A percentile compares a stretch with the other conserved stretches of the same genome.
Evolutionary conservation across 2,888 invertebrate species (phyloP).

Genomic region (Phania funesta): DNA sequence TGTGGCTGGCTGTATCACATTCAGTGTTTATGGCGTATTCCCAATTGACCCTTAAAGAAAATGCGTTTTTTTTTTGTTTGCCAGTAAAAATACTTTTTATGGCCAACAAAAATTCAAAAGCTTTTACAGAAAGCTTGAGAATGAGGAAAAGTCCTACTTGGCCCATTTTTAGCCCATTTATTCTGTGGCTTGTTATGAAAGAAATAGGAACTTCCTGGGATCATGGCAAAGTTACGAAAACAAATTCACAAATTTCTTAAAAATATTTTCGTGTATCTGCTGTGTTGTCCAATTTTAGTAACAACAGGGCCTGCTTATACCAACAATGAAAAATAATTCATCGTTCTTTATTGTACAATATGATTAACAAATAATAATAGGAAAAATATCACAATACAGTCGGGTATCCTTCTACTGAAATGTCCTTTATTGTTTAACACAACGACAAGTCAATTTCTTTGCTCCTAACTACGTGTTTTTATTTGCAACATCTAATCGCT

Average conservation of each 20-base stretch:
- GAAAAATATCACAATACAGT: background rate
- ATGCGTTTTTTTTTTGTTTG: constrained; percentile 36
- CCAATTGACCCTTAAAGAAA: constrained; percentile 67
- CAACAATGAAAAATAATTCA: too few species aligned
- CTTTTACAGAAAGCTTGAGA: background rate
- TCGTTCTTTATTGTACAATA: too few species aligned
- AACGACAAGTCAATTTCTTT: constrained; percentile 61
- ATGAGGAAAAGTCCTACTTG: constrained; percentile 27
- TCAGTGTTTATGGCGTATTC: constrained; percentile 44
- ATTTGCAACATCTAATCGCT: constrained; percentile 52
- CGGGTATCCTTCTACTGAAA: constrained; percentile 21
- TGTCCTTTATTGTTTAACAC: constrained; percentile 38
- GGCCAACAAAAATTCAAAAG: constrained; percentile 40
- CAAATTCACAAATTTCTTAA: constrained; percentile 26
- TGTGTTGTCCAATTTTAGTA: background rate
- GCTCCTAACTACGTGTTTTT: constrained; percentile 58
- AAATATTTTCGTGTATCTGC: background rate
- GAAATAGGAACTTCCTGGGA: constrained; percentile 48
- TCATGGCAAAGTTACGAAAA: background rate
- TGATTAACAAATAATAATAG: background rate
- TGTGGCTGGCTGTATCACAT: constrained; percentile 25
- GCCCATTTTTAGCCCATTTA: background rate
- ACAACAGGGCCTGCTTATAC: too few species aligned
- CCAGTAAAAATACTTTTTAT: constrained; percentile 55
- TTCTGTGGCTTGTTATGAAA: constrained; percentile 45